phyloP scores from a whole-genome alignment of 2,113 vertebrate species.

The Ciconia boyciana region DNA sequence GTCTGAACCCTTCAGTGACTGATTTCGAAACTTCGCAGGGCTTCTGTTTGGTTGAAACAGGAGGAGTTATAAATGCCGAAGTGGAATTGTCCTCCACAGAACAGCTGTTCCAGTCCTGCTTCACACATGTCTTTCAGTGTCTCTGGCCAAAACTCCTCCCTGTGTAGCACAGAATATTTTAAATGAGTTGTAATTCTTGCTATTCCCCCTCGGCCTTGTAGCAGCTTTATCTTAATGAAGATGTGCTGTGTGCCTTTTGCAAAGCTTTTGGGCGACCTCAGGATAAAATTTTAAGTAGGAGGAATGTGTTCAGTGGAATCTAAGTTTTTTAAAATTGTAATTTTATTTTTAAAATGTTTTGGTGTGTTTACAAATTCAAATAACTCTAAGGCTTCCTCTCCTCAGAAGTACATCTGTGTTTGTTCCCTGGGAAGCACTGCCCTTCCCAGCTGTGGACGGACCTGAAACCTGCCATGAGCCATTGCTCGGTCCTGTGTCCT shows the following conservation, averaged over 20 bases:
- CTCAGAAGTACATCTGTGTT: background rate
- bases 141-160: constrained; percentile 34
- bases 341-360: background rate
- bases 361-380: background rate
- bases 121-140: background rate
- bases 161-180: background rate
- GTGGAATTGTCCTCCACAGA: background rate
- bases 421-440: background rate
- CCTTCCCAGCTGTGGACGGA: background rate
- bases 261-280: background rate
- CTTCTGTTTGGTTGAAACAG: background rate
- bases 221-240: constrained; percentile 30
- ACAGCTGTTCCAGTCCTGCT: background rate
- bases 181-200: background rate
- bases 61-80: background rate
- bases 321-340: background rate
- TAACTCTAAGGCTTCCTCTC: background rate
- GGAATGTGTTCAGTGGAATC: background rate
- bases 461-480: background rate
- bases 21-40: background rate
- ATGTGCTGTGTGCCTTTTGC: background rate
- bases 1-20: background rate
- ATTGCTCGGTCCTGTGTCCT: background rate
- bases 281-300: background rate
- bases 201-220: background rate